These are phyloP conservation scores for Sebastes glaucus DNA, from an alignment of 2,797 vertebrate species.

Conservation along the genomic window DNA sequence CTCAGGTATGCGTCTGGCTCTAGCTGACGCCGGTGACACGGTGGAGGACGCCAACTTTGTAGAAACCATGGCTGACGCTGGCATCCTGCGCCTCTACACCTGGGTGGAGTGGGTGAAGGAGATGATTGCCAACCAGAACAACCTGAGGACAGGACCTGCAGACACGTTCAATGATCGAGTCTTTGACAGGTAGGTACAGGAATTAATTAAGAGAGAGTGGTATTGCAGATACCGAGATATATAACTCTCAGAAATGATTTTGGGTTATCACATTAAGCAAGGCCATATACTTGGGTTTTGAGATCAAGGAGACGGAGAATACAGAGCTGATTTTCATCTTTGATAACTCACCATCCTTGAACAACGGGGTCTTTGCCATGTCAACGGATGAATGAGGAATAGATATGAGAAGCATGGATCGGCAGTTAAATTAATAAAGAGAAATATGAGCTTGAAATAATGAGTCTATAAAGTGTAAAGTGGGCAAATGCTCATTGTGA, in stretches of 20 bases:
- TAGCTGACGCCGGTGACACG: slow-evolving; percentile 97
- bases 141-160: slow-evolving; percentile 88
- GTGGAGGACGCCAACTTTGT: slow-evolving; percentile 99
- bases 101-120: slow-evolving; percentile 99
- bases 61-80: slow-evolving; percentile 96
- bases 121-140: slow-evolving; percentile 93
- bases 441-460: background rate
- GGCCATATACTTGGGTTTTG: background rate
- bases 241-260: background rate
- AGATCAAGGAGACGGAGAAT: background rate
- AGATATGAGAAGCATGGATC: background rate
- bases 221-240: background rate
- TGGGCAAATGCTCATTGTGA: background rate
- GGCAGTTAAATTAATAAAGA: background rate
- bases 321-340: background rate
- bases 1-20: slow-evolving; percentile 94
- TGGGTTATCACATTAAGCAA: background rate
- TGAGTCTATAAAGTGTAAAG: background rate
- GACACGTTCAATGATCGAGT: slow-evolving; percentile 94
- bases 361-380: background rate
- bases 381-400: background rate
- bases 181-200: slow-evolving; percentile 87
- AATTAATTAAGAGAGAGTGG: background rate
- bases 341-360: background rate
- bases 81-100: slow-evolving; percentile 94